Percentiles rank a stretch among this genome's conserved stretches.
Conservation (phyloP, 2,888 invertebrate genomes). For the Poecilobothrus nobilitatus region DNA sequence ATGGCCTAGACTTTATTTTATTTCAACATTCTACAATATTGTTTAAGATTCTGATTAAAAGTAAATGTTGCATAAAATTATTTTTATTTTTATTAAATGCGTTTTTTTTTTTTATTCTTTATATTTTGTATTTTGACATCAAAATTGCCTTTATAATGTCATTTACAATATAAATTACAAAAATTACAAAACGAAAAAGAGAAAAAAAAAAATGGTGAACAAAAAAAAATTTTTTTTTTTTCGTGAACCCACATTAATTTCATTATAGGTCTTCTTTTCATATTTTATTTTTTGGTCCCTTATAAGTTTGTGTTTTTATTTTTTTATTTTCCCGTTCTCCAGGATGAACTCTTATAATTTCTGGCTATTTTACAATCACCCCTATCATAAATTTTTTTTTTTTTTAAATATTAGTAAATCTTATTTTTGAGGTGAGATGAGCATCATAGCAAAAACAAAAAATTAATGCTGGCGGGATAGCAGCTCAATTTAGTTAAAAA, state of each 20-base stretch:
- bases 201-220: background rate
- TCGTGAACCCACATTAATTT: background rate
- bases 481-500: background rate
- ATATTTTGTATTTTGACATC: background rate
- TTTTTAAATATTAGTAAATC: background rate
- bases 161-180: background rate
- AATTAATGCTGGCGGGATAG: background rate
- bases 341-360: too few species aligned
- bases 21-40: background rate
- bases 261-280: background rate
- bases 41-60: background rate
- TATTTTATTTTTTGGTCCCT: background rate
- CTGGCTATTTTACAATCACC: too few species aligned
- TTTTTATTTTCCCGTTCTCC: background rate
- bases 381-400: too few species aligned
- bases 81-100: background rate
- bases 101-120: background rate
- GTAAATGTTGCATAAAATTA: background rate
- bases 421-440: constrained; percentile 2
- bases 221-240: background rate
- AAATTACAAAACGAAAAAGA: background rate
- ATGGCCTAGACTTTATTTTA: too few species aligned
- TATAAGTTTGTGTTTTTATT: too few species aligned
- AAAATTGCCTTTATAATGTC: background rate
- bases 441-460: background rate